Evolutionary conservation across 1,140 invertebrate genomes (phyloP), one percentile per base, ranked within the genome.

Genomic region (Plectus sambesii): DNA sequence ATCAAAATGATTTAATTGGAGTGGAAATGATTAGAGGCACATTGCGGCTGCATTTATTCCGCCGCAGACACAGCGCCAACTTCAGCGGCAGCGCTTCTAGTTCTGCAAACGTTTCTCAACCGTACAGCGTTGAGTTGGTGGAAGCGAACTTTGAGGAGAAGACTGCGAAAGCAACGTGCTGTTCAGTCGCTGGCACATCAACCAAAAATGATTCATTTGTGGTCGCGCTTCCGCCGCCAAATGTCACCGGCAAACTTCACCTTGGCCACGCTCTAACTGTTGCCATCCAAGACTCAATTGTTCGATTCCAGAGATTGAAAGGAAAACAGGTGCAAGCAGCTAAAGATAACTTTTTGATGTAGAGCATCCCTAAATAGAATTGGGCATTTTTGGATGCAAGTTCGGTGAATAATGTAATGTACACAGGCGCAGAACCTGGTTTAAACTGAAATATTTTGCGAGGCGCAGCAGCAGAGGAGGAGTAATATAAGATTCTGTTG

Each of bases 201-300:
- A 6, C 8, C 5, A 24, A 26, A 42, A 55, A 46, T 9, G 33
- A 20, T 22, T 36, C 29, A 2, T 66, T 66, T 20, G 42, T 29
- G 8, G 66, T 69, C 49, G 40, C 63, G 27, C 50, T 70, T 20
- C 69, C 69, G 5, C 69, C 69, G 17, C 70, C 70, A 15, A 70
- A 70, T 58, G 69, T 72, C 6, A 70, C 69, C 12, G 69, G 69
- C 5, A 59, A 64, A 38, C 49, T 70, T n/a, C 69, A 70, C 58
- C 38, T 70, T 26, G 69, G 15, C 5, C 70, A 72, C 57, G 63
- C 66, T 22, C 49, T 68, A n/a, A 72, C 63, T 15, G 59, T 62
- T n/a, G 47, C 56, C 8, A 48, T 72, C 23, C 64, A 75, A 49
- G 72, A 74, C 60, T 47, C 65, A 23, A 50, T 71, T 42, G 53